Evolutionary conservation across 2,797 vertebrate genomes (phyloP), one percentile per base, ranked within the genome.

Genomic region (Atherinosoma microstoma): DNA sequence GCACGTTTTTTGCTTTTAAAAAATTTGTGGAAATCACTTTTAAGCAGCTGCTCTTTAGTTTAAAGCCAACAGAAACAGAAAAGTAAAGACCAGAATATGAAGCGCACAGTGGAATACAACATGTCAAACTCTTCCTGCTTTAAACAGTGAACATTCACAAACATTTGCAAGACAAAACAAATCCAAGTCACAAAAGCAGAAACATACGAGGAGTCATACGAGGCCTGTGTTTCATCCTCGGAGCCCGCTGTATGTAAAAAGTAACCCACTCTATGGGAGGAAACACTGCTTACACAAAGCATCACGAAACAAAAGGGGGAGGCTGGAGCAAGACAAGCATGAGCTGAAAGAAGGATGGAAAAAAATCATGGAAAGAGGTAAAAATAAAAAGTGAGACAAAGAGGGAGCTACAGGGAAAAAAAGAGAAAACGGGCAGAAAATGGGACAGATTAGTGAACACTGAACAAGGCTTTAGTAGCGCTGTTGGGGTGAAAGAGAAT

Each of bases 401-500:
- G 64, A 62, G 87, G 75, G 63, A 65, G 87, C 76, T 64, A 74
- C 47, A 56, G 85, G 83, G 70, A 18, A 65, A 77, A 77, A 75
- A 73, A 71, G 74, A 68, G 45, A 60, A 75, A 79, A 80, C 24
- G 73, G 36, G 69, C 59, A 82, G 78, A 82, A 73, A 79, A 80
- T 80, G 62, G 83, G 77, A 90, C 82, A 83, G 77, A 90, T 88
- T 85, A 89, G 80, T 80, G 83, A 92, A 79, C 79, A 87, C 77
- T 79, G 85, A 92, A 79, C 81, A 75, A 78, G 85, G 88, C 83
- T 90, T 88, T 69, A 70, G 84, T 80, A 80, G 90, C 89, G 94
- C 94, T 94, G 94, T 91, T 92, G 94, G 89, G 94, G 89, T 78
- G 74, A 92, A 85, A 86, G 86, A 90, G 85, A 91, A 92, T 79